Base-by-base conservation (phyloP, 2,888 invertebrate species). In the Phytoseiulus persimilis region DNA sequence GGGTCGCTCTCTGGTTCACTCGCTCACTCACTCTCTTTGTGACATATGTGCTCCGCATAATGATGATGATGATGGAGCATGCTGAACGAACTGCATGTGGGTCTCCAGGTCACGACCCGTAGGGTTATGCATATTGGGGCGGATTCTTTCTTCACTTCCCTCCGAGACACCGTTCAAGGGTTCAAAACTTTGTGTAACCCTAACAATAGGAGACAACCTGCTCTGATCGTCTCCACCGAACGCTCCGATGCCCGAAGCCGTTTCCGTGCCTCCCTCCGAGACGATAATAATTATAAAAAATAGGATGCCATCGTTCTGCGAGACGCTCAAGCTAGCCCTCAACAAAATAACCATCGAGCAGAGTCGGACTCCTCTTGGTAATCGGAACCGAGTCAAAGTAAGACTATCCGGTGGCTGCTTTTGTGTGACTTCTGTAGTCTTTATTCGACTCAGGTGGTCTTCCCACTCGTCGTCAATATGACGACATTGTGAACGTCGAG, bases 31-130 rank as follows among this genome's bases (percentile, higher is more conserved):
- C 65, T 65, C 65, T 28, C 65, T 65, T 65, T 65, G 65, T 65
- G 65, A 65, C 65, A 65, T 65, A 65, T 65, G 65, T 65, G 65
- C 65, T 23, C 18, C 65, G 65, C 65, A 65, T 65, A 65, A 65
- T 65, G 65, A 65, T 65, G 65, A 65, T 65, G 65, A 65, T 65
- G 65, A 65, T 65, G 65, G 65, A 65, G 65, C 65, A 65, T 65
- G 65, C 65, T 65, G 65, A 65, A 65, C 65, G 65, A 28, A 23
- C 65, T 65, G 65, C 11, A 87, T 87, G 32, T 87, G 87, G 87
- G 87, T 87, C 87, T 87, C 18, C 39, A n/a, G 87, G 87, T 87
- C 87, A 87, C 87, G 87, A 87, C 87, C 87, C 87, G 87, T 33
- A 87, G 87, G 65, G 65, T 65, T 65, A 65, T 65, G 65, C 65